Percentiles rank a stretch among this genome's conserved stretches.
These are phyloP conservation scores for Oxytorus armatus DNA, from an alignment of 2,888 invertebrate species.

Conservation along the genomic window DNA sequence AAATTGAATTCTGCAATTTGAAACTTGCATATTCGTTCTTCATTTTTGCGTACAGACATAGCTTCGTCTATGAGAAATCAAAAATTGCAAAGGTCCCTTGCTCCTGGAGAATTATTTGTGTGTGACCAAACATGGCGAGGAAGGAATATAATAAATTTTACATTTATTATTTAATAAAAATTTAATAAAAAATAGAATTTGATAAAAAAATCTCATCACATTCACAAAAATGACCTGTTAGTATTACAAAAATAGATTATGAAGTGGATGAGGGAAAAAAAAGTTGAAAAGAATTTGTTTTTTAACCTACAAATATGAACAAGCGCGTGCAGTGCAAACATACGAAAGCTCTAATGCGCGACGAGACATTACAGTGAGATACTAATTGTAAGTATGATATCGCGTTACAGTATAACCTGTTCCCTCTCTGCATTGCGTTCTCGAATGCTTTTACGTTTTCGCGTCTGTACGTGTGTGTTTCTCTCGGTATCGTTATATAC, in stretches of 20 bases:
- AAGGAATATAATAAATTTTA: too few species aligned
- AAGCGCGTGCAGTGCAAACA: constrained; percentile 39
- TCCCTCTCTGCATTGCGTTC: constrained; percentile 7
- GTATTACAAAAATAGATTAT: neutral
- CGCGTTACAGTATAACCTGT: constrained; percentile 52
- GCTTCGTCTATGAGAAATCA: too few species aligned
- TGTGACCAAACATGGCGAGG: too few species aligned
- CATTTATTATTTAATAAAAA: too few species aligned
- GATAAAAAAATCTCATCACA: neutral
- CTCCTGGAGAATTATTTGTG: too few species aligned
- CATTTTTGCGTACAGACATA: too few species aligned
- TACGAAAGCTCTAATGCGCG: constrained; percentile 42
- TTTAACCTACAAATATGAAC: constrained; percentile 15
- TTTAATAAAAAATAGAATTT: too few species aligned
- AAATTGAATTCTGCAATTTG: too few species aligned
- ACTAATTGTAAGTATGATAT: constrained; percentile 42
- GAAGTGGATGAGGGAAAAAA: too few species aligned
- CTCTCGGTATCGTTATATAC: constrained; percentile 10
- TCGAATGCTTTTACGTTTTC: constrained; percentile 12
- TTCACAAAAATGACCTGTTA: neutral
- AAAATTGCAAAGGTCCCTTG: too few species aligned
- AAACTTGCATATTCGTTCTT: too few species aligned
- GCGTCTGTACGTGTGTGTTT: constrained; percentile 15
- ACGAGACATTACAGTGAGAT: constrained; percentile 47
- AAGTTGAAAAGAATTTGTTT: neutral